Percentiles rank a stretch among this genome's conserved stretches.
Evolutionary conservation across 2,888 invertebrate species (phyloP).

Genomic region (Iselma pallidipennis): DNA sequence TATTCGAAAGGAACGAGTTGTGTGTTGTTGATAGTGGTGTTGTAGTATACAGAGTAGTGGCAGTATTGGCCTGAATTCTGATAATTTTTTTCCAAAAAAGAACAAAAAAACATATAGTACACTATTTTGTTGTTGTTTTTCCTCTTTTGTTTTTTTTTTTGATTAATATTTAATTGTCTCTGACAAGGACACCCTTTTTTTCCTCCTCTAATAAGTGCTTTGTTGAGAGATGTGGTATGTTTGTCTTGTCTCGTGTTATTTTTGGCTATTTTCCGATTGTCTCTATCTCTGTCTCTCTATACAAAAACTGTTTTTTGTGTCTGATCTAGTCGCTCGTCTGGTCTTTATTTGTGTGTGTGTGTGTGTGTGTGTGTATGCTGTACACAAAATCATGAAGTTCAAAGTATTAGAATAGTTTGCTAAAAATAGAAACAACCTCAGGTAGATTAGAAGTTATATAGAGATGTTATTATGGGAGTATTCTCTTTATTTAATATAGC

Average conservation of each 20-base stretch:
- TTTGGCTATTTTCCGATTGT: not conserved
- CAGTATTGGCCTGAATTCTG: not conserved
- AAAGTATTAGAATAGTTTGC: not conserved
- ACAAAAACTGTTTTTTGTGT: not conserved
- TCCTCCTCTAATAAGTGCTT: not conserved
- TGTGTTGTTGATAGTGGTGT: not conserved
- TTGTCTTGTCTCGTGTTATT: not conserved
- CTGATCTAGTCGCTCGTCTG: not conserved
- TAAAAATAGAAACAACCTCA: not conserved
- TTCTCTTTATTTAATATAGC: too few species aligned
- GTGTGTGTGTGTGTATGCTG: not conserved
- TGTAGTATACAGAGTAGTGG: not conserved
- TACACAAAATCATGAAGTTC: not conserved
- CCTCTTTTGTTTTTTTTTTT: not conserved
- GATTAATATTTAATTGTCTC: not conserved
- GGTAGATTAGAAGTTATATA: not conserved
- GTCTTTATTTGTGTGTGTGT: not conserved
- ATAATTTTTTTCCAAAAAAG: not conserved
- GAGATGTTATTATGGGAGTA: not conserved
- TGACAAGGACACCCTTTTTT: not conserved
- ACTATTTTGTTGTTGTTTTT: too few species aligned
- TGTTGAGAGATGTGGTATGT: too few species aligned
- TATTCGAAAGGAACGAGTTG: not conserved
- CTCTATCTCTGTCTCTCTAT: not conserved
- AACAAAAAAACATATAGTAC: too few species aligned